Evolutionary conservation across 2,888 invertebrate genomes (phyloP).

Genomic region (Rhyacophila evoluta): DNA sequence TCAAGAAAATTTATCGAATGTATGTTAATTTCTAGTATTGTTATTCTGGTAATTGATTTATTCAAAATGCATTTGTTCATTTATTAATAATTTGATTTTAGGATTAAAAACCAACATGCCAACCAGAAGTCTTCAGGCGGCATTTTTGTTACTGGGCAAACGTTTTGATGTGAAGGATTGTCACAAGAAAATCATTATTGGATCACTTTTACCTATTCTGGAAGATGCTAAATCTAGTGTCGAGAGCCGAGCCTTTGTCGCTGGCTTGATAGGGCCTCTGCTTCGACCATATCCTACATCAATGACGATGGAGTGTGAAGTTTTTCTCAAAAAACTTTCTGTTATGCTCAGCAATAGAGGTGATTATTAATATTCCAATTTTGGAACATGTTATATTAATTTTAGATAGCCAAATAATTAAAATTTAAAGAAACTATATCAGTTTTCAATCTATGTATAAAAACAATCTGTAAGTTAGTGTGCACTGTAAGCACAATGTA

Average conservation of each 20-base stretch:
- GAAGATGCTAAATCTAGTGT: conserved; percentile 58
- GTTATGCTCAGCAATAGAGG: conserved; percentile 61
- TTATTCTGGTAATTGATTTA: too few species aligned
- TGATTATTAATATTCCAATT: conserved; percentile 58
- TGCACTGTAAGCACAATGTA: too few species aligned
- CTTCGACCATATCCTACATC: conserved; percentile 64
- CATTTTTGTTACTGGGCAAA: conserved; percentile 62
- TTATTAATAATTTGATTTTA: not conserved
- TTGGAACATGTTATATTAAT: too few species aligned
- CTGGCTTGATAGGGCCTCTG: conserved; percentile 63
- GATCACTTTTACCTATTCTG: conserved; percentile 62
- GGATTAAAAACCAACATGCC: too few species aligned
- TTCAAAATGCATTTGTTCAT: not conserved
- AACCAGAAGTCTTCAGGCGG: conserved; percentile 32
- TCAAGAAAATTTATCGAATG: too few species aligned
- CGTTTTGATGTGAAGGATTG: conserved; percentile 65
- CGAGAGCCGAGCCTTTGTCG: conserved; percentile 60
- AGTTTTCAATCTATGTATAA: too few species aligned
- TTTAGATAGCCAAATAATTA: too few species aligned
- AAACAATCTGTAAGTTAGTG: too few species aligned
- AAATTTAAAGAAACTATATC: too few species aligned
- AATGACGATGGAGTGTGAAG: conserved; percentile 65
- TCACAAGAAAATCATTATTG: conserved; percentile 63
- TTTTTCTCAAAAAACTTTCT: conserved; percentile 61
- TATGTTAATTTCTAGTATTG: too few species aligned